These are phyloP conservation scores for Porites rus DNA, from an alignment of 92 coral and sea anemone species.

Conservation along the genomic window DNA sequence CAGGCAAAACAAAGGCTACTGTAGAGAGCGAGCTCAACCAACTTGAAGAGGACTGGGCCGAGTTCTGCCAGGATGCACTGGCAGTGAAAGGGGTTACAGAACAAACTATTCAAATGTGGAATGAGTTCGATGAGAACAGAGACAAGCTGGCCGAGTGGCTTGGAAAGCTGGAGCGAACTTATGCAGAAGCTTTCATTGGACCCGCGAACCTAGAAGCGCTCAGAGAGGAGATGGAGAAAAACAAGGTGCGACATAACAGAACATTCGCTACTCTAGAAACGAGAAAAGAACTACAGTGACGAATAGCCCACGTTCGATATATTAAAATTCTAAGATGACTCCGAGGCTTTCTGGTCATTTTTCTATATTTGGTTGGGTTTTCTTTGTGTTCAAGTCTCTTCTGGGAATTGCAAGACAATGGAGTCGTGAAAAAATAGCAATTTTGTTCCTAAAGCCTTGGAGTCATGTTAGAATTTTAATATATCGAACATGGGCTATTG, in stretches of 20 bases:
- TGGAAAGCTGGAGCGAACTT: conserved; percentile 62
- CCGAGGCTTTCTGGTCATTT: too few relatives aligned
- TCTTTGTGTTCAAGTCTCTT: too few relatives aligned
- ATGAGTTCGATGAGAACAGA: conserved; percentile 87
- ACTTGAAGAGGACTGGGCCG: conserved; percentile 97
- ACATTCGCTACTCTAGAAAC: too few relatives aligned
- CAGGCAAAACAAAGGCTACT: conserved; percentile 76
- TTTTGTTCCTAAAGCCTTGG: too few relatives aligned
- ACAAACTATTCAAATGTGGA: conserved; percentile 85
- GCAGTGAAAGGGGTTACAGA: conserved; percentile 76
- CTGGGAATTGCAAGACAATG: too few relatives aligned
- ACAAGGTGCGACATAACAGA: conserved; percentile 48
- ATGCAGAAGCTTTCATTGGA: conserved; percentile 37
- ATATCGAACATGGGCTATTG: too few relatives aligned
- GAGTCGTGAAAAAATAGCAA: too few relatives aligned
- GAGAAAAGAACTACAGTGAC: too few relatives aligned
- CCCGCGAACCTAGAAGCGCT: conserved; percentile 72
- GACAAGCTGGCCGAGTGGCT: conserved; percentile 85
- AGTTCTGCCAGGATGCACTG: conserved; percentile 90
- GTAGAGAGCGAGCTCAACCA: conserved; percentile 90
- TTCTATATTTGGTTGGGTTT: too few relatives aligned
- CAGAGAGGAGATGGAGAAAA: conserved; percentile 67
- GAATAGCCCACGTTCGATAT: too few relatives aligned
- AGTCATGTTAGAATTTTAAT: too few relatives aligned
- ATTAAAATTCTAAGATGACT: too few relatives aligned